phyloP scores from a whole-genome alignment of 2,888 invertebrate genomes.

The Elmis aenea region DNA sequence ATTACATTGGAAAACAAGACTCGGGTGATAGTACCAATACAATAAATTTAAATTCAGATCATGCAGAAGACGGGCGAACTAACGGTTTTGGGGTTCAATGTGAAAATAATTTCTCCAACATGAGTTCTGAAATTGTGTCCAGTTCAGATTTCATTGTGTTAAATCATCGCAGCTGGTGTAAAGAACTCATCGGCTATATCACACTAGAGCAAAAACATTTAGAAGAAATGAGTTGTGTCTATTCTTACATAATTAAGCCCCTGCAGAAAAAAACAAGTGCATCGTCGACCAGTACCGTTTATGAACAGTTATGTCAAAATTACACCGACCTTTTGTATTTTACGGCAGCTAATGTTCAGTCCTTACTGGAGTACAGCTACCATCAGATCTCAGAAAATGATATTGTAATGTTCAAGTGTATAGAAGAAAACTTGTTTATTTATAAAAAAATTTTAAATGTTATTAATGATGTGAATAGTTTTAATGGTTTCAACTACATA shows the following conservation, averaged over 20 bases:
- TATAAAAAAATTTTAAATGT: slow-evolving; percentile 67
- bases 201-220: slow-evolving; percentile 60
- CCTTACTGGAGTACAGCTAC: slow-evolving; percentile 64
- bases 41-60: too few relatives aligned
- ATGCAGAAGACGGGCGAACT: too few relatives aligned
- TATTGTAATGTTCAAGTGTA: slow-evolving; percentile 63
- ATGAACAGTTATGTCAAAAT: slow-evolving; percentile 61
- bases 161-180: slow-evolving; percentile 25
- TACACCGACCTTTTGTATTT: slow-evolving; percentile 66
- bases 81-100: too few relatives aligned
- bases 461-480: slow-evolving; percentile 67
- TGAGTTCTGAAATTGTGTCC: slow-evolving; percentile 30
- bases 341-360: slow-evolving; percentile 62
- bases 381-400: slow-evolving; percentile 62
- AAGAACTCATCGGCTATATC: slow-evolving; percentile 22
- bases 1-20: slow-evolving; percentile 54
- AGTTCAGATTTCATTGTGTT: slow-evolving; percentile 31
- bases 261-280: slow-evolving; percentile 59
- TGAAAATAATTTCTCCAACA: too few relatives aligned
- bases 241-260: slow-evolving; percentile 59
- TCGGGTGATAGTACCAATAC: too few relatives aligned
- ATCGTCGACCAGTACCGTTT: slow-evolving; percentile 55
- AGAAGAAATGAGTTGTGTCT: slow-evolving; percentile 62
- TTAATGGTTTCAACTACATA: slow-evolving; percentile 65
- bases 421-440: slow-evolving; percentile 66